A percentile compares a stretch with the other conserved stretches of the same genome.
These are phyloP conservation scores for Ivindomyrus marchei DNA, from an alignment of 2,113 vertebrate genomes.

Conservation along the genomic window DNA sequence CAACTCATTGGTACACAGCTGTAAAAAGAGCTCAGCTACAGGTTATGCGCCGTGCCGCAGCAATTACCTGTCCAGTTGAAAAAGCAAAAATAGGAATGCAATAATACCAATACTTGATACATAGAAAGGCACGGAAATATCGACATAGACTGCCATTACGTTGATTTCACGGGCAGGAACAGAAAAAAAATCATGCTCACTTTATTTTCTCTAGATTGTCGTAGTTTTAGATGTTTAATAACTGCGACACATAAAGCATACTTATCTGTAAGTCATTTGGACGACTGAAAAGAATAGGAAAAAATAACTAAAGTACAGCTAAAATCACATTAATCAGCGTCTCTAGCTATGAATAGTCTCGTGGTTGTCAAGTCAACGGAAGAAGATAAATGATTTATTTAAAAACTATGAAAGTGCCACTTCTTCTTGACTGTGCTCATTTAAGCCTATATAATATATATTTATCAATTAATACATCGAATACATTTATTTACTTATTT, in stretches of 20 bases:
- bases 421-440: constrained; percentile 43
- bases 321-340: neutral
- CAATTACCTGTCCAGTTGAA: neutral
- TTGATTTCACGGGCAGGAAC: neutral
- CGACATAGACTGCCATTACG: neutral
- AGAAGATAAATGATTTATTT: constrained; percentile 8
- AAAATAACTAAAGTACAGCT: neutral
- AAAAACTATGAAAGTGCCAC: constrained; percentile 65
- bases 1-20: neutral
- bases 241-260: neutral
- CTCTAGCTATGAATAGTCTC: neutral
- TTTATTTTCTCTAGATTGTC: neutral
- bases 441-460: neutral
- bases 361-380: neutral
- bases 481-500: neutral
- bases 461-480: neutral
- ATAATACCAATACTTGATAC: neutral
- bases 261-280: neutral
- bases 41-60: neutral
- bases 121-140: neutral
- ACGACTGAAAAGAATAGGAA: neutral
- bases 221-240: neutral
- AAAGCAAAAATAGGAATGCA: constrained; percentile 13
- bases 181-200: neutral
- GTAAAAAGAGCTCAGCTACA: neutral